Conservation (phyloP, 2,797 vertebrate species). For the Macroramphosus scolopax region DNA sequence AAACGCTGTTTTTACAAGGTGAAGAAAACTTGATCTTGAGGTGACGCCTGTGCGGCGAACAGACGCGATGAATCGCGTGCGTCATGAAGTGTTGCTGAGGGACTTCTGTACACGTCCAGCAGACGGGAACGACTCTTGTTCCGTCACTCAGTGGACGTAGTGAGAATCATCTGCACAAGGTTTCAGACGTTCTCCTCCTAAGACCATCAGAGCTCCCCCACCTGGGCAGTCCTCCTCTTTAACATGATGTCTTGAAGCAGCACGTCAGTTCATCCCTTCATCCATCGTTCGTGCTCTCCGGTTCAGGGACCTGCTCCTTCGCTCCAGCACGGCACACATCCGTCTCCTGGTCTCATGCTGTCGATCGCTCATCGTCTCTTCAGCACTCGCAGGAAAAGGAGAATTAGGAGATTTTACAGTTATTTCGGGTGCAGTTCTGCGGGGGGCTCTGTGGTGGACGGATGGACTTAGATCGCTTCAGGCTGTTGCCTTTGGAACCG, state of each 20-base stretch:
- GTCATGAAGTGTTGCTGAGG: conserved; percentile 1
- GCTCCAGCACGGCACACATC: no score
- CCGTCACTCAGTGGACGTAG: conserved; percentile 9
- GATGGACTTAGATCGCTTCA: conserved; percentile 94
- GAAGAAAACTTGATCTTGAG: conserved; percentile 17
- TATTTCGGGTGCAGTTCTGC: conserved; percentile 89
- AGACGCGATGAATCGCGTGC: conserved; percentile 5
- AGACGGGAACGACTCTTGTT: no score
- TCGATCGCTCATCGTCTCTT: not conserved
- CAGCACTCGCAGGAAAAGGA: not conserved
- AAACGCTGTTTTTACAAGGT: no score
- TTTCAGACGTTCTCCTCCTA: no score
- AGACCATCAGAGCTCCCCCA: conserved; percentile 4
- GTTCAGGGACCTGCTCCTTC: conserved; percentile 15
- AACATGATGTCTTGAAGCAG: conserved; percentile 6
- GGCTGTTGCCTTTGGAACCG: conserved; percentile 92
- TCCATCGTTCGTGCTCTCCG: conserved; percentile 29
- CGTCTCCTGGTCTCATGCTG: conserved; percentile 1
- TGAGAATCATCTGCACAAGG: conserved; percentile 28
- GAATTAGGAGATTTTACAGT: conserved; percentile 97
- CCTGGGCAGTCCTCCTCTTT: conserved; percentile 10
- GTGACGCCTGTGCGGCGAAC: conserved; percentile 22
- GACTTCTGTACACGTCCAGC: conserved; percentile 47
- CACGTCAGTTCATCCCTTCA: conserved; percentile 25
- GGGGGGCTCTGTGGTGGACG: conserved; percentile 94